Percentiles rank a stretch among this genome's conserved stretches.
These are phyloP conservation scores for Neoarius graeffei DNA, from an alignment of 2,113 vertebrate species.

Conservation along the genomic window DNA sequence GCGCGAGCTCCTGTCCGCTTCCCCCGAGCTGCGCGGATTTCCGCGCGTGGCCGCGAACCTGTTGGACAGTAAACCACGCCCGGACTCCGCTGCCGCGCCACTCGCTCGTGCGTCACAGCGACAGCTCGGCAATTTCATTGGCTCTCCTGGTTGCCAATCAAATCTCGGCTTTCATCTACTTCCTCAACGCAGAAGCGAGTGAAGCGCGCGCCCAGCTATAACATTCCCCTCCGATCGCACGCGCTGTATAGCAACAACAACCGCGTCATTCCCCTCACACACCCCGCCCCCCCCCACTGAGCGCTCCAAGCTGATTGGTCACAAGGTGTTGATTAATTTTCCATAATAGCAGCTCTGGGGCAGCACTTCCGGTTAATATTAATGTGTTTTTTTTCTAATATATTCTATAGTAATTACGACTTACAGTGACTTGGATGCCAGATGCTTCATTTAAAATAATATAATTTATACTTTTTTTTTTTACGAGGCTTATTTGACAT, in stretches of 20 bases:
- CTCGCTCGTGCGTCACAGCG: neutral
- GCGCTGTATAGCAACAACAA: too few species aligned
- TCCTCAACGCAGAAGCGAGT: conserved; percentile 10
- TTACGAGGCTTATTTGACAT: too few species aligned
- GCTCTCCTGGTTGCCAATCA: conserved; percentile 36
- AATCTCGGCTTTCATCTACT: neutral
- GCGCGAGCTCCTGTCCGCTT: conserved; percentile 21
- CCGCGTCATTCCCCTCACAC: too few species aligned
- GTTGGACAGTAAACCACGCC: conserved; percentile 52
- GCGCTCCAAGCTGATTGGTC: neutral
- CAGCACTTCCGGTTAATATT: neutral
- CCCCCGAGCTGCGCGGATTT: conserved; percentile 3
- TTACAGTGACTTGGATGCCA: neutral
- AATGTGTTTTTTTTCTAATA: neutral
- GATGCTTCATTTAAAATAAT: too few species aligned
- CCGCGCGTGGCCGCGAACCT: conserved; percentile 38
- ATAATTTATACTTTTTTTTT: too few species aligned
- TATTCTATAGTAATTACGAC: neutral
- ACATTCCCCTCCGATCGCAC: too few species aligned
- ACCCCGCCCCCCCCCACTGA: fast-evolving
- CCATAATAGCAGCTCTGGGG: neutral
- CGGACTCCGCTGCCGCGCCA: conserved; percentile 24
- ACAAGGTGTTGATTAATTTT: neutral
- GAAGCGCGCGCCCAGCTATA: neutral
- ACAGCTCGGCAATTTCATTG: conserved; percentile 13